Percentiles rank a stretch among this genome's conserved stretches.
Conservation (phyloP, 2,113 vertebrate species). For the Scolopax mira region DNA sequence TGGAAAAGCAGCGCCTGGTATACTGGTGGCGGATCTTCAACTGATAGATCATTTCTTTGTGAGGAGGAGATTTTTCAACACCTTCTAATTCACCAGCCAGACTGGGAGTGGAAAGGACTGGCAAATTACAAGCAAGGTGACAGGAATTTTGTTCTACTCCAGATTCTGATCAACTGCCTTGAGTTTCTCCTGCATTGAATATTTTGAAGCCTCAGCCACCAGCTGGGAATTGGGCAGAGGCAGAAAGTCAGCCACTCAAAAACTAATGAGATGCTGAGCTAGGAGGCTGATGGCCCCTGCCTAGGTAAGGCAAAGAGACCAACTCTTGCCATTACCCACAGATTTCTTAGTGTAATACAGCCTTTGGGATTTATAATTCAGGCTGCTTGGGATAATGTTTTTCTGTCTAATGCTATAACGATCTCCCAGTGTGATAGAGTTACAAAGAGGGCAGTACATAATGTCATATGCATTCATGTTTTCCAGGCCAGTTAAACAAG, state of each 20-base stretch:
- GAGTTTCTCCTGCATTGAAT: background rate
- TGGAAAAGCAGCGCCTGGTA: background rate
- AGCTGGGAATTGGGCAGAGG: background rate
- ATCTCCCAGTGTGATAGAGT: background rate
- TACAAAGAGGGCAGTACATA: background rate
- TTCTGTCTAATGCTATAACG: background rate
- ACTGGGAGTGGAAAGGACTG: background rate
- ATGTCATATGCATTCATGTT: background rate
- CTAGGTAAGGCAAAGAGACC: background rate
- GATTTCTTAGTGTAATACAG: background rate
- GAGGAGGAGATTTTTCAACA: background rate
- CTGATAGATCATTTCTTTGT: background rate
- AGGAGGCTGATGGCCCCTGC: background rate
- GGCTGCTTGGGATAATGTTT: background rate
- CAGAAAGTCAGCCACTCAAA: background rate
- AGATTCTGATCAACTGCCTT: background rate
- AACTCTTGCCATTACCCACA: background rate
- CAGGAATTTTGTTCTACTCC: background rate
- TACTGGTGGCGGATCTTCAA: background rate
- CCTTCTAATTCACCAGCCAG: background rate
- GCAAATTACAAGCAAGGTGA: background rate
- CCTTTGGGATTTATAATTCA: conserved; percentile 7
- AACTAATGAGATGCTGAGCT: conserved; percentile 1
- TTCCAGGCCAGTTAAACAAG: conserved; percentile 25
- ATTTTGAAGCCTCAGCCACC: background rate